Conservation (phyloP, 2,888 invertebrate genomes). For the Monoplex corrugatus region DNA sequence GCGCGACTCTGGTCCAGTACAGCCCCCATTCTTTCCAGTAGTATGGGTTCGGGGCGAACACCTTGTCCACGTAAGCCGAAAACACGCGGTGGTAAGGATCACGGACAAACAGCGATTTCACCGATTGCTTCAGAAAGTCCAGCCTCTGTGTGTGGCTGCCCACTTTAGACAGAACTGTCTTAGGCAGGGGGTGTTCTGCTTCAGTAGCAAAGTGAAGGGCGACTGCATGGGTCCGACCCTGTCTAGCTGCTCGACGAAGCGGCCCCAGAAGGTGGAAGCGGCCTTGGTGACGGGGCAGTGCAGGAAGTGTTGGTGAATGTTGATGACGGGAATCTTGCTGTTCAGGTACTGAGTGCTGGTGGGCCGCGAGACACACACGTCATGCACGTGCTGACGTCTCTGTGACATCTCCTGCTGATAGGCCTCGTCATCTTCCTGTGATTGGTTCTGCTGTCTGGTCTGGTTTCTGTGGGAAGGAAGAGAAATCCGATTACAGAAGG, state of each 20-base stretch:
- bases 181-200: neutral
- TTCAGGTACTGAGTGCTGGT: neutral
- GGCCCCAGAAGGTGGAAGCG: conserved; percentile 52
- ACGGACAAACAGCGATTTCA: conserved; percentile 57
- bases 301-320: neutral
- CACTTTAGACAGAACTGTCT: neutral
- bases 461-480: neutral
- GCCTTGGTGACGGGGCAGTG: conserved; percentile 48
- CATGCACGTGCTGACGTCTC: too few species aligned
- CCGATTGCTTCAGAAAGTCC: conserved; percentile 35
- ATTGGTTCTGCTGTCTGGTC: too few species aligned
- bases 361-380: too few species aligned
- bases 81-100: conserved; percentile 60
- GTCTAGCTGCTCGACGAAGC: conserved; percentile 50
- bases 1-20: neutral
- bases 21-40: conserved; percentile 58
- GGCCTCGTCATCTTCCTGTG: neutral
- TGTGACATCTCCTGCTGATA: neutral
- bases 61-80: conserved; percentile 61
- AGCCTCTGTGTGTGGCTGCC: neutral
- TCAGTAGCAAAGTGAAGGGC: conserved; percentile 50
- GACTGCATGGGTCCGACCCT: conserved; percentile 41
- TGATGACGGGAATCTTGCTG: conserved; percentile 14
- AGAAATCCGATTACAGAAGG: too few species aligned
- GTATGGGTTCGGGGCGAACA: conserved; percentile 60